Percentiles rank a stretch among this genome's conserved stretches.
phyloP scores from a whole-genome alignment of 2,888 invertebrate species.

The Sepioteuthis lessoniana region DNA sequence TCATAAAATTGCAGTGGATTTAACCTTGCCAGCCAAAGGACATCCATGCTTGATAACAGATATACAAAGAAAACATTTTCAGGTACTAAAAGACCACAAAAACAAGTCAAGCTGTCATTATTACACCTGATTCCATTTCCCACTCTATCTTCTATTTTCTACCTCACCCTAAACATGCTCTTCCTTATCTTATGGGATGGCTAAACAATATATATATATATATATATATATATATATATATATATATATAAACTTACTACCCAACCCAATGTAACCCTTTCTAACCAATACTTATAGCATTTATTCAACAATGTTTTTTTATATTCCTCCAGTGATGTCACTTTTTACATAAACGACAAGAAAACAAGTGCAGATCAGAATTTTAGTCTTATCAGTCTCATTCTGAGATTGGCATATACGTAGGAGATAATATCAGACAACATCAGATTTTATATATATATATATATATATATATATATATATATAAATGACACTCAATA shows the following conservation, averaged over 20 bases:
- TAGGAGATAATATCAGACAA: background rate
- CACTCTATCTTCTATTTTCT: background rate
- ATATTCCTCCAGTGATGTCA: background rate
- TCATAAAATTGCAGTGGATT: background rate
- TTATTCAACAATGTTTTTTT: background rate
- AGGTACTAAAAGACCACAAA: background rate
- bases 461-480: too few relatives aligned
- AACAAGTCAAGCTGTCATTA: background rate
- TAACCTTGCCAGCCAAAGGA: background rate
- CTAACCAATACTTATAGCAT: too few relatives aligned
- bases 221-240: background rate
- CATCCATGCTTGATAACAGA: too few relatives aligned
- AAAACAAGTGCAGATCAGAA: background rate
- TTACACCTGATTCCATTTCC: background rate
- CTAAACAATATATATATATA: too few relatives aligned
- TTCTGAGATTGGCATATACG: background rate
- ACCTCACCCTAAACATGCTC: background rate
- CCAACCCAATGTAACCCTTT: background rate
- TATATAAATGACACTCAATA: too few relatives aligned
- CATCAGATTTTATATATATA: background rate
- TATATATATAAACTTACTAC: background rate
- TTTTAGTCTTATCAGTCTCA: background rate
- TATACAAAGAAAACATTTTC: background rate
- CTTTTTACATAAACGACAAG: background rate
- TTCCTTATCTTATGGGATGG: background rate